Base-by-base conservation (phyloP, 1,140 invertebrate genomes). In the Drosophila trapezifrons region DNA sequence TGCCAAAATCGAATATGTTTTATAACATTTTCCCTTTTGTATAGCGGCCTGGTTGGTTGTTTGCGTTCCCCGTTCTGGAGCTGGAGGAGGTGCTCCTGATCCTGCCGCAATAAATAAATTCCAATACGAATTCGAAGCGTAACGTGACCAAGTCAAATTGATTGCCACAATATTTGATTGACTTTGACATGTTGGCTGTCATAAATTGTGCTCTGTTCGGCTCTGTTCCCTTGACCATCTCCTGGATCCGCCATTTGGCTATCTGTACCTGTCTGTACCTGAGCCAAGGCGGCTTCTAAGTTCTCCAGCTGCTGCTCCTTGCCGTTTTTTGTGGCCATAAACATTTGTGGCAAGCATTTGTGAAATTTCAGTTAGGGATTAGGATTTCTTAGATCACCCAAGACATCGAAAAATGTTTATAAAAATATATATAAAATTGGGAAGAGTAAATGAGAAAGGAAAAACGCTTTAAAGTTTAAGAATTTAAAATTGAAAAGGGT, bases 151-250 rank as follows among this genome's bases (percentile, higher is more conserved):
- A 89, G 80, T 78, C 87, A 78, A 90, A 90, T 87, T 90, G 87
- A 90, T 90, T 90, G 87, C 83, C 77, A 84, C 83, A 90, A 90
- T 75, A 83, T 90, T 91, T 91, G 89, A 91, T 91, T 91, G 84
- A 90, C 89, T 91, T 91, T 91, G 89, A 90, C 89, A 89, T 90
- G 89, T 82, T 91, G 83, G 47, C 80, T 90, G 83, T 91, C 89
- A 91, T 91, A 91, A 90, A 91, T 89, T 63, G 37, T 45, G 43
- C 63, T 27, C 57, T 4, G 40, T 29, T 29, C 13, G 15, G 52
- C 10, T 46, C 37, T 29, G 62, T 46, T 74, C 35, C 40, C 59
- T 69, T 66, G 57, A 56, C 63, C 72, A 56, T 45, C 65, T 20
- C 46, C 42, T 12, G 18, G 5, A 10, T 37, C 27, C 13, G 40